Base-by-base conservation (phyloP, 2,888 invertebrate species). In the Sinohyriopsis cumingii region DNA sequence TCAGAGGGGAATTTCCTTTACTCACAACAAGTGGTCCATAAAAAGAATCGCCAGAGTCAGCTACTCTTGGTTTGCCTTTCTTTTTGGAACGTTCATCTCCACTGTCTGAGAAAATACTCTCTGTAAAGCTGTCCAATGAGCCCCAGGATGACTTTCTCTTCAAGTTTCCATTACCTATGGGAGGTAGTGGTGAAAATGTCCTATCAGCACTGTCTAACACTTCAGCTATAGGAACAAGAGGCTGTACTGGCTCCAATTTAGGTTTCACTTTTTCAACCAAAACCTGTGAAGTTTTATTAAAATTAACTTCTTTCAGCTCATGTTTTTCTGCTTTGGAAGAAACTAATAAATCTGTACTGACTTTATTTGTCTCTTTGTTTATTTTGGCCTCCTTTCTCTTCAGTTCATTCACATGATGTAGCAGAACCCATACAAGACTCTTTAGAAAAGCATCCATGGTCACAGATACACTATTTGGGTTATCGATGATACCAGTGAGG, bases 401-500 rank as follows among this genome's bases (percentile, higher is more conserved):
- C 61, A 75, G 63, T 60, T 81, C 79, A 68, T 83, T 82, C 12
- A 85, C 83, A 77, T 89, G 83, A 56, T 87, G 84, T n/a, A 90
- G 68, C 20, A 91, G 67, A 55, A 90, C 76, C 89, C 90, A 91
- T 9, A 88, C 80, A 19, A 91, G 76, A 63, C 87, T 86, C 77
- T 88, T 89, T 7, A 86, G 80, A 73, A 90, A 91, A 64, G 86
- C 84, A 19, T 84, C 77, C 68, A 84, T 82, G 0, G 90, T 84
- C 5, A 86, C 73, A 20, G 82, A 78, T 45, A 88, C 84, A 62
- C 86, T 88, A 54, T 88, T 89, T 5, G 88, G 87, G 12, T 88
- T 88, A 76, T 91, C 90, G 63, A 91, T 89, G 3, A 91, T 86
- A 6, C 91, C 91, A 0, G 90, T 91, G 55, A 91, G 79, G 45